These are phyloP conservation scores for Pogonocherus hispidulus DNA, from an alignment of 2,888 invertebrate species.

Conservation along the genomic window DNA sequence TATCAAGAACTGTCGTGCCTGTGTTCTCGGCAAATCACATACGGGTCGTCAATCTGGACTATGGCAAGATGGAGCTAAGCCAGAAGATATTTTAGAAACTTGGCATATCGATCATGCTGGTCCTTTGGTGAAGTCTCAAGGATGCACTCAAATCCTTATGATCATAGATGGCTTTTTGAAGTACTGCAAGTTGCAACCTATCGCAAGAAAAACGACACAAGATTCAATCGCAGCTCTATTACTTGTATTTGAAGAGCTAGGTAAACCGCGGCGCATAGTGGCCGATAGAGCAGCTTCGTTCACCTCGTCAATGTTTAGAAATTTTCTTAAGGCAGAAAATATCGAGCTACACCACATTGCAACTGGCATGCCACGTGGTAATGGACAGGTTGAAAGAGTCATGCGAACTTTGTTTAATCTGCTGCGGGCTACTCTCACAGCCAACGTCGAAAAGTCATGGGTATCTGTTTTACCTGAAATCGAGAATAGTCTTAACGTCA, in stretches of 20 bases:
- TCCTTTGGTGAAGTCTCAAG: conserved; percentile 35
- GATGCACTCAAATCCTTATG: not conserved
- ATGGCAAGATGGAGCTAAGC: conserved; percentile 44
- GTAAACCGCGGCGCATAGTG: no score
- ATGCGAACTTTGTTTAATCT: not conserved
- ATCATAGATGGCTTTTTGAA: conserved; percentile 38
- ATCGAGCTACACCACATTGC: not conserved
- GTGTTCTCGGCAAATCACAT: conserved; percentile 42
- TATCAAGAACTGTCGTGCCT: not conserved
- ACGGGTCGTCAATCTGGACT: conserved; percentile 39
- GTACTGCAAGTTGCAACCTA: conserved; percentile 29
- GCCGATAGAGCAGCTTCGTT: not conserved
- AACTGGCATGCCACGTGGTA: not conserved
- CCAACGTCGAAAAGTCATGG: not conserved
- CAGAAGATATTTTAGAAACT: conserved; percentile 38
- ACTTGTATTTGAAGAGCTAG: conserved; percentile 30
- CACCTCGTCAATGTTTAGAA: not conserved
- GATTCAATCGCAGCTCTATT: conserved; percentile 19
- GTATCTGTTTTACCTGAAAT: not conserved
- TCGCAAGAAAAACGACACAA: conserved; percentile 24
- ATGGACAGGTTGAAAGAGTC: not conserved
- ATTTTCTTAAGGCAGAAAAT: not conserved
- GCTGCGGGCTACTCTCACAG: not conserved
- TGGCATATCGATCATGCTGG: conserved; percentile 51
- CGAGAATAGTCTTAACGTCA: no score